Percentiles rank a stretch among this genome's conserved stretches.
Evolutionary conservation across 2,888 invertebrate species (phyloP).

Genomic region (Antitype chi): DNA sequence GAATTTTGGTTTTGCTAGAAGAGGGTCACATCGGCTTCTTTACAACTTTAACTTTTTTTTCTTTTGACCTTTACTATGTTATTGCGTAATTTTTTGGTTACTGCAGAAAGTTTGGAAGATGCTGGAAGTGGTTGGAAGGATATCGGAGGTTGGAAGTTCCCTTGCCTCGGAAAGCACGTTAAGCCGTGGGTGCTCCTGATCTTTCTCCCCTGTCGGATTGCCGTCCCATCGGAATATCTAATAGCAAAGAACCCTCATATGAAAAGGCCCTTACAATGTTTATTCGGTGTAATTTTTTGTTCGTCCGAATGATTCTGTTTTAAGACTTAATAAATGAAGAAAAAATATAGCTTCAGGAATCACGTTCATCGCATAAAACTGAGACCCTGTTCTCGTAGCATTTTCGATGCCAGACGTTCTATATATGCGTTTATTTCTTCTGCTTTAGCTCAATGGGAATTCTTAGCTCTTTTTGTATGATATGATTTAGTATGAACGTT

Average conservation of each 20-base stretch:
- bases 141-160: too few relatives aligned
- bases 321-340: conserved; percentile 47
- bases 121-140: too few relatives aligned
- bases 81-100: not conserved
- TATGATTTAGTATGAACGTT: not conserved
- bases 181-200: not conserved
- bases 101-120: not conserved
- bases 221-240: not conserved
- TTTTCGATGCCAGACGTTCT: conserved; percentile 20
- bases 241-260: not conserved
- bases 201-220: not conserved
- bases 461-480: not conserved
- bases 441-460: not conserved
- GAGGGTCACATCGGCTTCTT: not conserved
- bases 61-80: not conserved
- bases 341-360: conserved; percentile 43
- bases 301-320: conserved; percentile 33
- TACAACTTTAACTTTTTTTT: too few relatives aligned
- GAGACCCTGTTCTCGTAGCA: conserved; percentile 5
- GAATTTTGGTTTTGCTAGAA: not conserved
- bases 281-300: conserved; percentile 31
- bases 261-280: conserved; percentile 21
- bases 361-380: conserved; percentile 56
- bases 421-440: conserved; percentile 10
- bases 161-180: not conserved